Conservation (phyloP, 1,140 invertebrate genomes). For the Drosophila mayri region DNA sequence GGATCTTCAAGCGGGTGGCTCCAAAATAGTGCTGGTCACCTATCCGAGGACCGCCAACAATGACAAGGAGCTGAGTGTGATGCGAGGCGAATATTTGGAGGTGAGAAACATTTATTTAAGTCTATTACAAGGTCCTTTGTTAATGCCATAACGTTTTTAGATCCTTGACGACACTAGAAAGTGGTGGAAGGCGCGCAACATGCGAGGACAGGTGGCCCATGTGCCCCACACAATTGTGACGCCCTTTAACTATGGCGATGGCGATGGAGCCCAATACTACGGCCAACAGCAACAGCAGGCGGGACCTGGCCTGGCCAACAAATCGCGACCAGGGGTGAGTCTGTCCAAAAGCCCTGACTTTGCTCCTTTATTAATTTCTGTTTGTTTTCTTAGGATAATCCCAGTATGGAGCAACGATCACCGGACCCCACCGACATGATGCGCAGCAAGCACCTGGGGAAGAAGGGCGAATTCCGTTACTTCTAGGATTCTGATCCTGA, state of each 20-base stretch:
- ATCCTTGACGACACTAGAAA: slow-evolving; percentile 97
- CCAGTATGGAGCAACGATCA: slow-evolving; percentile 84
- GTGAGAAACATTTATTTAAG: slow-evolving; percentile 85
- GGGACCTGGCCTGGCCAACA: slow-evolving; percentile 23
- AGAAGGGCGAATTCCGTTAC: slow-evolving; percentile 98
- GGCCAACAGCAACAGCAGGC: slow-evolving; percentile 77
- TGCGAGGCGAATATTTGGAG: slow-evolving; percentile 97
- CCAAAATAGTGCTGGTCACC: slow-evolving; percentile 95
- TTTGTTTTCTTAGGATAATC: slow-evolving; percentile 83
- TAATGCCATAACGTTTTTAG: slow-evolving; percentile 84
- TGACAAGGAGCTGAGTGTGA: slow-evolving; percentile 98
- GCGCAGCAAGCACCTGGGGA: slow-evolving; percentile 94
- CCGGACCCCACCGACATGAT: slow-evolving; percentile 90
- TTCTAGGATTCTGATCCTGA: slow-evolving; percentile 87
- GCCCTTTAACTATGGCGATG: slow-evolving; percentile 85
- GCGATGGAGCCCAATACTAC: slow-evolving; percentile 87
- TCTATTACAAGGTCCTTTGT: neutral
- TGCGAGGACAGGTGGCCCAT: slow-evolving; percentile 94
- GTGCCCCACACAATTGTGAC: slow-evolving; percentile 99
- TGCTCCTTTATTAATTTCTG: neutral
- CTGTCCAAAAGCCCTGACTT: neutral
- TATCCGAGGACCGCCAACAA: slow-evolving; percentile 99
- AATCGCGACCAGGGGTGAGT: slow-evolving; percentile 54
- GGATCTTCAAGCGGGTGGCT: slow-evolving; percentile 90
- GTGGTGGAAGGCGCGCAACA: slow-evolving; percentile 99